Evolutionary conservation across 2,113 vertebrate genomes (phyloP), one percentile per base, ranked within the genome.

Genomic region (Cathartes aura): DNA sequence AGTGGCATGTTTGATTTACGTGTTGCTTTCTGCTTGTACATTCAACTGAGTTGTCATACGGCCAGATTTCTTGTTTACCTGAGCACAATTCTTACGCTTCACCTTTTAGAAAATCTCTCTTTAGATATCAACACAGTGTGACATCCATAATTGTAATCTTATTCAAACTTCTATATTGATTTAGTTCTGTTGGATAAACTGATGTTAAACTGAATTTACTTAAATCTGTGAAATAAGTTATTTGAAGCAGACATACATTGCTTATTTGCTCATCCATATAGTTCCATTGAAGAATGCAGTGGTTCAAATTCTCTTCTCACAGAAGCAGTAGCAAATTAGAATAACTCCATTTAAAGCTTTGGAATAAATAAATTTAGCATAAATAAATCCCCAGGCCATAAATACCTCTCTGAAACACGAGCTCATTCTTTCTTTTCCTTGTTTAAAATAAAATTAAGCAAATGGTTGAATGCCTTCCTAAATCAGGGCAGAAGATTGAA

Each of bases 391-490:
- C 53, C 18, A 45, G 84, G 87, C 36, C 78, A 90, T 82, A 95
- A 97, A 91, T 88, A 90, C 36, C 53, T 38, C n/a, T 88, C 82
- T 88, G 70, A 96, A 95, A 86, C 24, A 55, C 12, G 11, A 93
- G 43, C 48, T 87, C 43, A 4, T 67, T 87, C 47, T 68, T 91
- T 82, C 66, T 93, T 90, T 93, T 21, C 56, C 82, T 75, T 79
- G 62, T 95, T 95, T 95, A 82, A 94, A 95, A 72, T 82, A 43
- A 95, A 96, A 93, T 95, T 64, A 94, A 80, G 82, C 52, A 95
- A 94, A 88, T 88, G 71, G 24, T 70, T 95, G 93, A 97, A 95
- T 95, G 79, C 74, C n/a, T 96, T 88, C 73, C 53, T 92, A 80
- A 93, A 90, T 94, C 92, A 83, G 66, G 67, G 50, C 27, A 64